Percentiles rank a stretch among this genome's conserved stretches.
Conservation (phyloP, 2,888 invertebrate genomes). For the Bimastos eiseni region DNA sequence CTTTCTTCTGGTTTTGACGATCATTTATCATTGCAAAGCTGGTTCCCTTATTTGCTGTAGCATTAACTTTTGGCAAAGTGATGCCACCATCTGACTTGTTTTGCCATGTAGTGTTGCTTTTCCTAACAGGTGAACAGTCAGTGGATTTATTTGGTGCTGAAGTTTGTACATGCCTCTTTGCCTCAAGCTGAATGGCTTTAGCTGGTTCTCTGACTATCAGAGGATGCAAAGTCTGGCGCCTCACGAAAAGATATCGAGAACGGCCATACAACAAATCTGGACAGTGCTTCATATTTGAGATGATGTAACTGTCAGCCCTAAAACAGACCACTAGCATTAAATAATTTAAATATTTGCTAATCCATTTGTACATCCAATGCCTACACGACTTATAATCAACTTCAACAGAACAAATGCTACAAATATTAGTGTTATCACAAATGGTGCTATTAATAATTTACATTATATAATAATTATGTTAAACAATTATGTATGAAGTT, state of each 20-base stretch:
- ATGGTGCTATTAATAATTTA: not conserved
- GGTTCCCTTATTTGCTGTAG: not conserved
- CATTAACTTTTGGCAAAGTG: not conserved
- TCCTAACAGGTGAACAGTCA: not conserved
- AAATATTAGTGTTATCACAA: not conserved
- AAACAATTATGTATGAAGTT: too few relatives aligned
- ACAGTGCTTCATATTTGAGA: not conserved
- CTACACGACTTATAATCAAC: not conserved
- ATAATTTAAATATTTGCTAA: not conserved
- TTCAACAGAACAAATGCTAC: not conserved
- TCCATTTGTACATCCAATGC: not conserved
- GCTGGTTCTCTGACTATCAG: not conserved
- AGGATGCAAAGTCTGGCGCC: not conserved
- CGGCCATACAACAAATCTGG: not conserved
- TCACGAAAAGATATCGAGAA: slow-evolving; percentile 5
- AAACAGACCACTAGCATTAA: not conserved
- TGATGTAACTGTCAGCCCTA: slow-evolving; percentile 2
- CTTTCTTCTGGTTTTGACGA: not conserved
- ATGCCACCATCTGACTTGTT: not conserved
- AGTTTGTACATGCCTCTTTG: not conserved
- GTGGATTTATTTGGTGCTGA: not conserved
- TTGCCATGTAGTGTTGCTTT: not conserved
- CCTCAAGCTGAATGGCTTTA: not conserved
- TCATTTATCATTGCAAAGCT: not conserved
- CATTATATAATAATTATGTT: too few relatives aligned